Base-by-base conservation (phyloP, 1,140 invertebrate genomes). In the Tetraneura akinire region DNA sequence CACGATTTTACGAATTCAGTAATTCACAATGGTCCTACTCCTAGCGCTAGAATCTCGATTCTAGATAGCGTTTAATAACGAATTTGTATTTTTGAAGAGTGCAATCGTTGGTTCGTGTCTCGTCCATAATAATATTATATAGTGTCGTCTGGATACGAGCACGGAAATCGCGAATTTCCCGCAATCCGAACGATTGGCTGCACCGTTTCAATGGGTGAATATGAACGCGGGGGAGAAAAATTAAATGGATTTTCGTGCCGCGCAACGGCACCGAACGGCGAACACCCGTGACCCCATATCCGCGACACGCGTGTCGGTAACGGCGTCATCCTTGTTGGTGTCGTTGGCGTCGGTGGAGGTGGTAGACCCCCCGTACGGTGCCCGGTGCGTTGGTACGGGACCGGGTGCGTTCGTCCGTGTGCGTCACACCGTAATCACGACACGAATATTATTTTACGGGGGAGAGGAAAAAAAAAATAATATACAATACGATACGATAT, bases 11-110 rank as follows among this genome's bases (percentile, higher is more conserved):
- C 21, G 37, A 53, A 32, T n/a, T n/a, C n/a, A n/a, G n/a, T n/a
- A n/a, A n/a, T n/a, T n/a, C n/a, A n/a, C n/a, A n/a, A n/a, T n/a
- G n/a, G n/a, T n/a, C n/a, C n/a, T n/a, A n/a, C n/a, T n/a, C n/a
- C n/a, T n/a, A n/a, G n/a, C 21, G 49, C 32, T 78, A 60, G 51
- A 47, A 78, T 78, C 32, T 78, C 62, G 51, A 78, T 60, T 78
- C 32, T 78, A 78, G 51, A 78, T 60, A n/a, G 53, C 53, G 53
- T 78, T 62, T 78, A 78, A 62, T 78, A 78, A 78, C 74, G 74
- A 78, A 78, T 78, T 78, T 78, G 53, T 78, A 37, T 78, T 78
- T 74, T 78, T 78, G 37, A 78, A 78, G 74, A 62, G 23, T 37
- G 29, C 55, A 76, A 45, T 26, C 23, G 45, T 49, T 42, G 14